Evolutionary conservation across 2,797 vertebrate genomes (phyloP).

Genomic region (Sardinella longiceps): DNA sequence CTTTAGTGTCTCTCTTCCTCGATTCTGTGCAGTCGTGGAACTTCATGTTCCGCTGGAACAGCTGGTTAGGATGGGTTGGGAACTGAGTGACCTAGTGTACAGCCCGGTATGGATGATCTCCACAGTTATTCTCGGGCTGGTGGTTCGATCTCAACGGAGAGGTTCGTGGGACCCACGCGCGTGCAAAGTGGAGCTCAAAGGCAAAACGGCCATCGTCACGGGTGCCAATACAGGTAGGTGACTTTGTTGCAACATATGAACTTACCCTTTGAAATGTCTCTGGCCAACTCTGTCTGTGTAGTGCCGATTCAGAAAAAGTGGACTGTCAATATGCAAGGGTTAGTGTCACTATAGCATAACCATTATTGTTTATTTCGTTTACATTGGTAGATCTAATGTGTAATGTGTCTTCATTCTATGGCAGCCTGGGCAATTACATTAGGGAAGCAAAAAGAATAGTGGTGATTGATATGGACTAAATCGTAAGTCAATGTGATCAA

Average conservation of each 20-base stretch:
- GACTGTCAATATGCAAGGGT: no score
- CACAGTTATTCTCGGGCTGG: constrained; percentile 60
- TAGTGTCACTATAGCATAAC: no score
- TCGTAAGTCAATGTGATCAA: no score
- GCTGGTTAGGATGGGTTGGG: constrained; percentile 52
- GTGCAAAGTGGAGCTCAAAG: constrained; percentile 70
- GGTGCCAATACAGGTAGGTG: constrained; percentile 86
- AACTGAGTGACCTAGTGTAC: constrained; percentile 46
- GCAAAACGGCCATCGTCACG: constrained; percentile 84
- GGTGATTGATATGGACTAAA: no score
- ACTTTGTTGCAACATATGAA: neutral
- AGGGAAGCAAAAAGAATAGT: no score
- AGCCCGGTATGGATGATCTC: constrained; percentile 73
- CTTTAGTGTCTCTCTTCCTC: neutral
- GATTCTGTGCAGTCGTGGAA: neutral
- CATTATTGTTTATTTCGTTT: no score
- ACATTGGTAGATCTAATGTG: no score
- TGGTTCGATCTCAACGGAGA: constrained; percentile 62
- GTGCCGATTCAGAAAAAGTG: no score
- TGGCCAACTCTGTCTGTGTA: neutral
- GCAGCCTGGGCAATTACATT: no score
- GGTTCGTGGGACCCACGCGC: constrained; percentile 67
- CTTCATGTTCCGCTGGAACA: neutral
- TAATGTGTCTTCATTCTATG: no score
- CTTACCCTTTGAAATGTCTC: neutral